These are phyloP conservation scores for Phataginus tricuspis DNA, from an alignment of 2,797 vertebrate species.

Conservation along the genomic window DNA sequence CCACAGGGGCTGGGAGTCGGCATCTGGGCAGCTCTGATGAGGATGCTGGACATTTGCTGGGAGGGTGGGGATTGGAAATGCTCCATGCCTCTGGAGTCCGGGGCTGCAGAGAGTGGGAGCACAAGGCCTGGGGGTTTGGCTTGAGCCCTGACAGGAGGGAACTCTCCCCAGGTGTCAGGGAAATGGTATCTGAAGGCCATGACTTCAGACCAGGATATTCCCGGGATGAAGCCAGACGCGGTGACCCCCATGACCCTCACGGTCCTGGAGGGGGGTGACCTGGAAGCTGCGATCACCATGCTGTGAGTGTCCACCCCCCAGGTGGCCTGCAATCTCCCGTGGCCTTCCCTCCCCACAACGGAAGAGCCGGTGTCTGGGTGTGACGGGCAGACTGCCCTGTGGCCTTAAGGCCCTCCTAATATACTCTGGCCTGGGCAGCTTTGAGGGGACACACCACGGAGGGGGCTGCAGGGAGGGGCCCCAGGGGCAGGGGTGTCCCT, in stretches of 20 bases:
- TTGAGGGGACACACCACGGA: too few species aligned
- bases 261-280: neutral
- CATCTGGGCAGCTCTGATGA: accelerated
- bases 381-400: accelerated
- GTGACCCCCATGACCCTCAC: neutral
- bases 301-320: neutral
- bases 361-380: accelerated
- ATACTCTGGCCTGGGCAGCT: accelerated
- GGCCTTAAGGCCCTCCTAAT: accelerated
- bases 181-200: slow-evolving; percentile 48
- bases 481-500: too few species aligned
- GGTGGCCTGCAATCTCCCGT: neutral
- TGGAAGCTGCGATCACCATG: neutral
- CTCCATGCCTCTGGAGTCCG: accelerated
- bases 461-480: neutral
- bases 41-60: too few species aligned
- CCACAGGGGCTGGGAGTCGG: accelerated
- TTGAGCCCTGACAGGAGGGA: neutral
- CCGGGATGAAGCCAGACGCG: accelerated
- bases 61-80: accelerated
- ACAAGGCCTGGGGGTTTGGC: accelerated
- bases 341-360: too few species aligned
- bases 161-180: neutral
- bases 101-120: neutral
- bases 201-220: neutral